A percentile compares a stretch with the other conserved stretches of the same genome.
phyloP scores from a whole-genome alignment of 2,113 vertebrate genomes.

The Narcine bancroftii region DNA sequence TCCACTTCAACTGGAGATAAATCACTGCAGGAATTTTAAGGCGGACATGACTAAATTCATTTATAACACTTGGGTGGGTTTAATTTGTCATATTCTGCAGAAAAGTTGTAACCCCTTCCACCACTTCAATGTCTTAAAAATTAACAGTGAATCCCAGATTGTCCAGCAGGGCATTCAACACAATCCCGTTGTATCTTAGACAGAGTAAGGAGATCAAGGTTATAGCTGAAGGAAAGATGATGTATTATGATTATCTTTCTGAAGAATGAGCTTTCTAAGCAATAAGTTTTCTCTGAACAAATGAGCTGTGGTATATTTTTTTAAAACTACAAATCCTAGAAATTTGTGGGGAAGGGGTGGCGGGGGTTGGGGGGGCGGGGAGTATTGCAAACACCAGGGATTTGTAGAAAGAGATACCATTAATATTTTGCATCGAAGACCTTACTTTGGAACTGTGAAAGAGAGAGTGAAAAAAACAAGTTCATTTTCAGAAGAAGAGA shows the following conservation, averaged over 20 bases:
- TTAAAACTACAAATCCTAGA: no score
- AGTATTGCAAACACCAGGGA: no score
- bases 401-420: no score
- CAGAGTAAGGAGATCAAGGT: background rate
- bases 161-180: background rate
- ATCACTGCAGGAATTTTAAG: background rate
- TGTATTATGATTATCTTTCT: background rate
- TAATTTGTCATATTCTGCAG: conserved; percentile 11
- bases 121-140: conserved; percentile 5
- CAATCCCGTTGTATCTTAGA: background rate
- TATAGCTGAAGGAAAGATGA: background rate
- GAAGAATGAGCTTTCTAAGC: background rate
- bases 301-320: background rate
- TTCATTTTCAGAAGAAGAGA: no score
- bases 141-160: background rate
- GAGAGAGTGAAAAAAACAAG: no score
- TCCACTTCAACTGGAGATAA: background rate
- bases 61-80: conserved; percentile 26
- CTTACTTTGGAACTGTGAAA: no score
- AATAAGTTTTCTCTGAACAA: background rate
- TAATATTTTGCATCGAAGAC: no score
- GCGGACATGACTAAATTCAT: background rate
- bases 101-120: background rate
- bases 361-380: no score
- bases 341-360: no score